These are phyloP conservation scores for Patella vulgata DNA, from an alignment of 1,140 invertebrate species.

Conservation along the genomic window DNA sequence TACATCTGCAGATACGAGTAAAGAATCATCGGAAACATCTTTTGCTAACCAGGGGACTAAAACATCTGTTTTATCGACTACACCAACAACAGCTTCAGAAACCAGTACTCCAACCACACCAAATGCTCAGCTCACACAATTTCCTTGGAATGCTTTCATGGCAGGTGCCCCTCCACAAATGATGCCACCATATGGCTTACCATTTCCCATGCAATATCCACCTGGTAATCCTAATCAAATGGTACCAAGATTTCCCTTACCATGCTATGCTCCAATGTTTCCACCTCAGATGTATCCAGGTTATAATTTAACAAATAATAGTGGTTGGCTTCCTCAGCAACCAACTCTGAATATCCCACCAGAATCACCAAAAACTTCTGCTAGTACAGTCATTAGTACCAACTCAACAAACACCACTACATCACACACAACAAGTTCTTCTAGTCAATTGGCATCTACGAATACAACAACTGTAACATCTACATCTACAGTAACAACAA, in stretches of 20 bases:
- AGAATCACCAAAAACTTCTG: no score
- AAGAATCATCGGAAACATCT: neutral
- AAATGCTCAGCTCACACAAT: no score
- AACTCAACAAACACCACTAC: neutral
- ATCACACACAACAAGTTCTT: neutral
- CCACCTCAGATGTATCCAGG: neutral
- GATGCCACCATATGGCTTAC: neutral
- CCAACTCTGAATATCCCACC: no score
- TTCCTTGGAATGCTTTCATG: no score
- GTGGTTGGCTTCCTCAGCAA: no score
- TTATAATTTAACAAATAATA: neutral
- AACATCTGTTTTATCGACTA: neutral
- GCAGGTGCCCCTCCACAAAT: no score
- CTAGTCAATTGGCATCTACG: neutral
- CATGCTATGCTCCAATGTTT: conserved; percentile 5
- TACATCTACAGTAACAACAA: neutral
- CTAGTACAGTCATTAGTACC: no score
- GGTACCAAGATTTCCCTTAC: conserved; percentile 1
- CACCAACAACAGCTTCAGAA: neutral
- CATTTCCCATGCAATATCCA: neutral
- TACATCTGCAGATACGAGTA: neutral
- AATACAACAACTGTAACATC: no score
- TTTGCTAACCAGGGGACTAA: neutral
- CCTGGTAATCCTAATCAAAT: neutral
- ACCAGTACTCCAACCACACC: neutral